phyloP scores from a whole-genome alignment of 2,888 invertebrate genomes.

The Scelioninae gen. 2 region DNA sequence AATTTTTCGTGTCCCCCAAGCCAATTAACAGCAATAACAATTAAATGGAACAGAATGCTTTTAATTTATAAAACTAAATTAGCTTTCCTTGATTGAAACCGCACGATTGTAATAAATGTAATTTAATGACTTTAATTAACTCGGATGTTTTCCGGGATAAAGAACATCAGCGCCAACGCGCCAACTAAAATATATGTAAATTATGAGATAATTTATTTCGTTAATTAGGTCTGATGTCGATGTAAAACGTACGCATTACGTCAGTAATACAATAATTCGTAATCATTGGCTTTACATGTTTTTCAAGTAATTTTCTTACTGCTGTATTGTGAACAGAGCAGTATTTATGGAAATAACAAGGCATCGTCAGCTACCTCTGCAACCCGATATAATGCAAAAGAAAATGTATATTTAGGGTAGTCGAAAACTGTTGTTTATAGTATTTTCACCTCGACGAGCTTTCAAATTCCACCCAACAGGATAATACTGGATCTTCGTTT shows the following conservation, averaged over 20 bases:
- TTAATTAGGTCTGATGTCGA: conserved; percentile 38
- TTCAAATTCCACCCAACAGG: conserved; percentile 35
- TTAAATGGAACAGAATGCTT: conserved; percentile 3
- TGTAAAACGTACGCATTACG: conserved; percentile 23
- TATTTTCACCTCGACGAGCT: conserved; percentile 36
- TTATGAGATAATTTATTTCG: conserved; percentile 35
- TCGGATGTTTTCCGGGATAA: conserved; percentile 11
- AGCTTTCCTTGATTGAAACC: conserved; percentile 38
- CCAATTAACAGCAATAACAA: conserved; percentile 20
- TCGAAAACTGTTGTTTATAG: conserved; percentile 34
- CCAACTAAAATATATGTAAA: conserved; percentile 8
- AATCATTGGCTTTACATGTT: conserved; percentile 34
- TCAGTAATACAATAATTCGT: conserved; percentile 25
- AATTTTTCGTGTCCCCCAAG: conserved; percentile 21
- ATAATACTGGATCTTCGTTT: conserved; percentile 28
- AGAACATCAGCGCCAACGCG: neutral
- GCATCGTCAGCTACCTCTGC: conserved; percentile 31
- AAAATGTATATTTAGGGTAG: conserved; percentile 19
- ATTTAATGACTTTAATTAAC: conserved; percentile 43
- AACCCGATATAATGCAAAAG: conserved; percentile 39
- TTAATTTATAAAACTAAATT: conserved; percentile 40
- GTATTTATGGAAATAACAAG: conserved; percentile 43
- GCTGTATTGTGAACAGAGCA: neutral
- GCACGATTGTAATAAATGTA: conserved; percentile 42
- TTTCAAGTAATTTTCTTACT: conserved; percentile 32